These are phyloP conservation scores for Zosterops borbonicus DNA, from an alignment of 2,113 vertebrate genomes.

Conservation along the genomic window DNA sequence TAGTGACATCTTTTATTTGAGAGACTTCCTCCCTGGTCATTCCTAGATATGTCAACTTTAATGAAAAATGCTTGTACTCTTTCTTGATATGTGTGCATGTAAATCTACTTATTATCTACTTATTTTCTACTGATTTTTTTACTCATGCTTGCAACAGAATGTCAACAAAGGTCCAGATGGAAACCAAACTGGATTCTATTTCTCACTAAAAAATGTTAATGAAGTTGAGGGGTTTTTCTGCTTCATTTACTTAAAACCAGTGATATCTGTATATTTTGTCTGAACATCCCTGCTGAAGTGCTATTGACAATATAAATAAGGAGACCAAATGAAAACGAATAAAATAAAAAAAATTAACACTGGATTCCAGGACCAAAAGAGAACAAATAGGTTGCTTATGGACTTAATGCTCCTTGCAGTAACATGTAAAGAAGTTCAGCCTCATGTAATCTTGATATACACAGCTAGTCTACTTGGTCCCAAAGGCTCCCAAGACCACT, in stretches of 20 bases:
- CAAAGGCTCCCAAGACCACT: neutral
- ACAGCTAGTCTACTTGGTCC: neutral
- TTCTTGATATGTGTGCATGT: neutral
- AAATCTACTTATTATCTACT: neutral
- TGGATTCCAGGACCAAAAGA: neutral
- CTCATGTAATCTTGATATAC: neutral
- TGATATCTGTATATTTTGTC: neutral
- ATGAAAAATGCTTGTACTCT: neutral
- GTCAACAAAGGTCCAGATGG: neutral
- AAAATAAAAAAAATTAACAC: neutral
- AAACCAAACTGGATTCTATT: neutral
- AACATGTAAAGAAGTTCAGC: neutral
- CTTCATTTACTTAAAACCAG: neutral
- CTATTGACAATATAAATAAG: neutral
- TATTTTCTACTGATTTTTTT: conserved; percentile 27
- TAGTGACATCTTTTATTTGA: neutral
- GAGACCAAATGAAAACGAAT: neutral
- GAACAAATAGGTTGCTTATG: neutral
- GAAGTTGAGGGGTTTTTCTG: neutral
- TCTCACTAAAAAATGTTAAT: neutral
- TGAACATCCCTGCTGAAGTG: neutral
- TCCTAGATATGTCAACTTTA: neutral
- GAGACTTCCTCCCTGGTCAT: neutral
- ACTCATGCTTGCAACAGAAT: neutral
- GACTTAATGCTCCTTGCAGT: neutral